Evolutionary conservation across 2,797 vertebrate genomes (phyloP).

Genomic region (Sphenopsis melanotis): DNA sequence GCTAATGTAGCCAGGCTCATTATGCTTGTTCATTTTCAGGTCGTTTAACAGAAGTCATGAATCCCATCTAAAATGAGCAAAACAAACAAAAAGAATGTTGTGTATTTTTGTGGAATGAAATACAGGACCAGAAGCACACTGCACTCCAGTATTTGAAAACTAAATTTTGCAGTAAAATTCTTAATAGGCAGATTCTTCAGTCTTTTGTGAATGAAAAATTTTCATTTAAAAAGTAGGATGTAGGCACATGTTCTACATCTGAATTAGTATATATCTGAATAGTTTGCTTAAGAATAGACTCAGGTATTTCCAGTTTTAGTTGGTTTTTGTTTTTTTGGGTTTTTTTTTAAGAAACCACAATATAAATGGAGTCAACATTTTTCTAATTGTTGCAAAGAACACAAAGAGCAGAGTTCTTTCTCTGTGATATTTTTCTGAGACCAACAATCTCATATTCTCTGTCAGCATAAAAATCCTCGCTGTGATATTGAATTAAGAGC

Average conservation of each 20-base stretch:
- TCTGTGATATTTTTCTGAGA: not conserved
- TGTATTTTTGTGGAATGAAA: not conserved
- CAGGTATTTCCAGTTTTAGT: not conserved
- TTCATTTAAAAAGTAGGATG: not conserved
- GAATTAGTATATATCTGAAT: not conserved
- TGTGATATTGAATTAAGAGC: constrained; percentile 46
- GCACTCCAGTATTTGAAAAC: not conserved
- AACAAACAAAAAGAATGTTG: not conserved
- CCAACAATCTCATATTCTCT: not conserved
- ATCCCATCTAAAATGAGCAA: not conserved
- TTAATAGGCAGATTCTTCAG: not conserved
- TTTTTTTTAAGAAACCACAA: not conserved
- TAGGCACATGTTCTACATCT: not conserved
- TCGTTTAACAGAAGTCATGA: not conserved
- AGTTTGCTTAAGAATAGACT: not conserved
- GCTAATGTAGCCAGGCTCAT: not conserved
- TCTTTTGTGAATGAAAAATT: not conserved
- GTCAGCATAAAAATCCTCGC: constrained; percentile 47
- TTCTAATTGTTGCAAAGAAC: not conserved
- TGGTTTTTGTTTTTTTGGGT: too few species aligned
- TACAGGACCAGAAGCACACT: not conserved
- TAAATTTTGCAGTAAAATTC: not conserved
- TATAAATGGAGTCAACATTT: not conserved
- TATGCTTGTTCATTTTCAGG: not conserved
- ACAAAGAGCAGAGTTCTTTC: not conserved